Evolutionary conservation across 1,140 invertebrate genomes (phyloP), one percentile per base, ranked within the genome.

Genomic region (Trichoplusia ni): DNA sequence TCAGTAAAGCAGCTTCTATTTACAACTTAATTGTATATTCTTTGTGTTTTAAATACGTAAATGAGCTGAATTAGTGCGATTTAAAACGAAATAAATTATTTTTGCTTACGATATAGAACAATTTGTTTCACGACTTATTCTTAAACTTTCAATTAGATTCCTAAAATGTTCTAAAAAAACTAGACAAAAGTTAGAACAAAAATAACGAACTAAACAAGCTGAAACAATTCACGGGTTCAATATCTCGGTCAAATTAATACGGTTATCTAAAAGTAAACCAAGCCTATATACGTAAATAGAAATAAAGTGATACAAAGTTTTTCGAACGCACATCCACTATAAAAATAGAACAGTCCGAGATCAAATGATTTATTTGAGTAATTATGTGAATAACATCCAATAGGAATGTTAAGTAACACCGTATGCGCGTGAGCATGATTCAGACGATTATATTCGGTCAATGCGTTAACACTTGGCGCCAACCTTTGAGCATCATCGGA

Each of bases 361-460:
- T 71, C 62, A 73, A 75, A 81, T 84, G 80, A 87, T 87, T 85
- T 86, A 86, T 84, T 82, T 73, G 59, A 77, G 76, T 84, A 85
- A 85, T 88, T 87, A 85, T 73, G 77, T 77, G 79, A 80, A 84
- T 82, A 79, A 75, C 74, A 78, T 81, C 72, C 70, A 60, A 81
- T 75, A 84, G 83, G 85, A 88, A 88, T 88, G 85, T 88, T 88
- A 84, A 88, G 83, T 86, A 82, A 82, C 54, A 73, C 77, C 76
- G 77, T 60, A 77, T 81, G 79, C 72, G 74, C 64, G 47, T 33
- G 63, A 47, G 64, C 54, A 68, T 82, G 81, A 79, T 77, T 84
- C 79, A 84, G 62, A 69, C 64, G 77, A 78, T 81, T 79, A 78
- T 72, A 75, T 81, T 79, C 83, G 83, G 82, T 86, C 83, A 86